Conservation (phyloP, 2,113 vertebrate species). For the Pithys albifrons region DNA sequence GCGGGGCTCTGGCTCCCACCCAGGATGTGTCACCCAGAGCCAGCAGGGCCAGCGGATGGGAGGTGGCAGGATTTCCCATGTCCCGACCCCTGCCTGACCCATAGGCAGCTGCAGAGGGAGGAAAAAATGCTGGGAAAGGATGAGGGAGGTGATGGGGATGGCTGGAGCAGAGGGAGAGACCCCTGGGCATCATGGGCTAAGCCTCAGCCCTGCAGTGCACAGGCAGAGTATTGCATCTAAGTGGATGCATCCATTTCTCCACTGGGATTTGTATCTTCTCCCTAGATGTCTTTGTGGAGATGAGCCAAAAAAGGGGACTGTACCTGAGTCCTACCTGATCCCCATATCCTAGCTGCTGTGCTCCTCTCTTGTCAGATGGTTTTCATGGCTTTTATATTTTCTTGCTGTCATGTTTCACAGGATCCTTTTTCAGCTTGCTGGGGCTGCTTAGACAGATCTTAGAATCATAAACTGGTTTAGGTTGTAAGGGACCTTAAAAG, state of each 20-base stretch:
- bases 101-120: not conserved
- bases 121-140: not conserved
- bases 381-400: not conserved
- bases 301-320: not conserved
- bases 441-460: not conserved
- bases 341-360: rapidly evolving
- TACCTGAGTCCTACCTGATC: not conserved
- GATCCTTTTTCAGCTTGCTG: not conserved
- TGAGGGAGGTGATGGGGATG: rapidly evolving
- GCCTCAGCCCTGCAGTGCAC: not conserved
- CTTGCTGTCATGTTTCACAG: not conserved
- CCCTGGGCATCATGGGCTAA: not conserved
- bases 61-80: not conserved
- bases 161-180: not conserved
- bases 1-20: not conserved
- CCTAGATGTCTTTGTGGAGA: not conserved
- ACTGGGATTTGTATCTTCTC: not conserved
- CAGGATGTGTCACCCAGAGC: not conserved
- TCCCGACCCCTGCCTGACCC: not conserved
- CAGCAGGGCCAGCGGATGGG: not conserved
- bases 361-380: not conserved
- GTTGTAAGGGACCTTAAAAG: not conserved
- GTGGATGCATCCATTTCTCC: not conserved
- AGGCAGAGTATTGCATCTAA: not conserved
- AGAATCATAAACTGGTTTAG: not conserved